Conservation (phyloP, 1,140 invertebrate species). For the Pygmarrhopalites habei region DNA sequence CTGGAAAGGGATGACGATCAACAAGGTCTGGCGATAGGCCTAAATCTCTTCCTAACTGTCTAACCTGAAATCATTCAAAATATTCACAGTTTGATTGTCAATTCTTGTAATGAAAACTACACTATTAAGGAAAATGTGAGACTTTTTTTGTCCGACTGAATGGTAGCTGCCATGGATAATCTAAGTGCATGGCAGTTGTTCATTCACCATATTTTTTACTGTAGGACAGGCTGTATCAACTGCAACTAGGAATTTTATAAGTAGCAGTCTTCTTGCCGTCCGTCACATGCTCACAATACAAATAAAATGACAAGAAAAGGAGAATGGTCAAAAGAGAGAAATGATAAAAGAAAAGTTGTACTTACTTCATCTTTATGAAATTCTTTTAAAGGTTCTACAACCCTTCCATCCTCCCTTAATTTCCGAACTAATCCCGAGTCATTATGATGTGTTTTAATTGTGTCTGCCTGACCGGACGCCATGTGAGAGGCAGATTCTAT, state of each 20-base stretch:
- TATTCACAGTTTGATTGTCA: too few relatives aligned
- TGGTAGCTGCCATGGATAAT: too few relatives aligned
- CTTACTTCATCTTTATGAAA: slow-evolving; percentile 98
- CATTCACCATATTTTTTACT: too few relatives aligned
- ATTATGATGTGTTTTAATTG: slow-evolving; percentile 99
- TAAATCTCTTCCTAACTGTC: slow-evolving; percentile 74
- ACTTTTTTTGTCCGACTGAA: too few relatives aligned
- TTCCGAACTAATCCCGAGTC: slow-evolving; percentile 91
- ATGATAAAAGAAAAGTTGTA: slow-evolving; percentile 3
- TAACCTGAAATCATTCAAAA: slow-evolving; percentile 42
- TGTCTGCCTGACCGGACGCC: slow-evolving; percentile 69
- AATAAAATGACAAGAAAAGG: too few relatives aligned
- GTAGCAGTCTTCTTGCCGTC: neutral
- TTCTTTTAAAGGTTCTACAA: slow-evolving; percentile 96
- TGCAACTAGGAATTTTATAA: too few relatives aligned
- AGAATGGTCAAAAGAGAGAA: too few relatives aligned
- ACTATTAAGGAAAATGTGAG: too few relatives aligned
- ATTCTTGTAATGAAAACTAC: too few relatives aligned
- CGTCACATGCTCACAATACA: too few relatives aligned
- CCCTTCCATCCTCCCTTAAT: slow-evolving; percentile 72
- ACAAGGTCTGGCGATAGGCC: slow-evolving; percentile 80
- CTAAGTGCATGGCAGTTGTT: too few relatives aligned
- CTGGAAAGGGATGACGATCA: slow-evolving; percentile 95
- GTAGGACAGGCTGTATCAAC: too few relatives aligned
- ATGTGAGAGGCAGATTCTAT: slow-evolving; percentile 92